These are phyloP conservation scores for Alloplasta piceator DNA, from an alignment of 2,888 invertebrate species.

Conservation along the genomic window DNA sequence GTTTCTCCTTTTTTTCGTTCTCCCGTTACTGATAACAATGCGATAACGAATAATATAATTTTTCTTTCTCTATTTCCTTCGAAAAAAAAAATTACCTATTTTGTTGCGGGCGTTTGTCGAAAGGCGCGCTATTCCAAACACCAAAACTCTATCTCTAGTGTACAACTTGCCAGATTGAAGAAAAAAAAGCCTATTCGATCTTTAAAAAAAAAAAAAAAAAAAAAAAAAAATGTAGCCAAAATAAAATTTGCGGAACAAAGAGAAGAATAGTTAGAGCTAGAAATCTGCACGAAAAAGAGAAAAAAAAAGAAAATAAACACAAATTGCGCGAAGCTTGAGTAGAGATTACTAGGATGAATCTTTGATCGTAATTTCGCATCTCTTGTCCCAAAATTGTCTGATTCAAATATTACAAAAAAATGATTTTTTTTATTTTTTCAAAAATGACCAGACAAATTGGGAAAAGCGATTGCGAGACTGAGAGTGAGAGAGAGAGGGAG, in stretches of 20 bases:
- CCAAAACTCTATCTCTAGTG: conserved; percentile 48
- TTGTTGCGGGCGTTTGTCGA: conserved; percentile 42
- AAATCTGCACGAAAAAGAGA: conserved; percentile 58
- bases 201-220: conserved; percentile 38
- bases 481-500: conserved; percentile 18
- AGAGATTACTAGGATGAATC: conserved; percentile 53
- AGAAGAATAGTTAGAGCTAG: conserved; percentile 60
- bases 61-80: conserved; percentile 39
- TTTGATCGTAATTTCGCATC: conserved; percentile 45
- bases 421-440: too few relatives aligned
- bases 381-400: conserved; percentile 58
- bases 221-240: conserved; percentile 17
- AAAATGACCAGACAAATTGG: conserved; percentile 17
- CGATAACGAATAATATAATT: conserved; percentile 66
- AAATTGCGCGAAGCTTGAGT: conserved; percentile 57
- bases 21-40: conserved; percentile 61
- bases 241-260: conserved; percentile 24
- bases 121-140: conserved; percentile 25
- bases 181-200: conserved; percentile 38
- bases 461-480: conserved; percentile 22
- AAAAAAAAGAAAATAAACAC: neutral
- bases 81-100: conserved; percentile 41
- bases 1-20: too few relatives aligned
- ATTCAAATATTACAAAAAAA: neutral
- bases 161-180: conserved; percentile 31